Evolutionary conservation across 2,888 invertebrate genomes (phyloP), one percentile per base, ranked within the genome.

Genomic region (Abscondita cerata): DNA sequence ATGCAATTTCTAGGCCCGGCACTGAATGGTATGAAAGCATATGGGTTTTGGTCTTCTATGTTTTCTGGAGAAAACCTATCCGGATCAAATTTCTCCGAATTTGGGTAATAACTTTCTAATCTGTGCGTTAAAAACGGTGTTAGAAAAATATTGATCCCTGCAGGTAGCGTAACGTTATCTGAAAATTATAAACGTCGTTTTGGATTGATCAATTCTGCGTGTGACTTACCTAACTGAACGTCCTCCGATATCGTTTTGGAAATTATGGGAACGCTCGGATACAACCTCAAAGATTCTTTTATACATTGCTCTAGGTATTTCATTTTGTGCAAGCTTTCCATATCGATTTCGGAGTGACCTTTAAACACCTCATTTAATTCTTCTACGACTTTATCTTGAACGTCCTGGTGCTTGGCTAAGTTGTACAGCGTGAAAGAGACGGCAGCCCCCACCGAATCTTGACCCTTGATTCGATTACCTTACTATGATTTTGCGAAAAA

Each of bases 241-340:
- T 85, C 83, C 73, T 87, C 85, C 0, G 80, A 80, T 38, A 89
- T 71, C 48, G 78, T 80, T 59, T 90, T 83, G 1, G 86, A 84
- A 70, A 90, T 84, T 69, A 88, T 84, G 20, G 86, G 87, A 2
- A 90, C 88, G 67, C 88, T 88, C 1, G 90, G 90, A 67, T 85
- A 88, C 8, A 90, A 74, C 48, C 89, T 78, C 52, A 90, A 72
- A 0, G 88, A 83, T 73, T 90, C 90, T 74, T 90, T 90, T 48
- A 90, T 87, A 68, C 88, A 89, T 68, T 85, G 85, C 67, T 90
- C 90, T 64, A 90, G 80, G 70, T 89, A 90, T 58, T 84, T 83
- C 86, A 90, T 86, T 56, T 84, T 82, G 62, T 85, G 77, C n/a
- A 90, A 76, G 66, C 87, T 86, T 40, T 84, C 83, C 76, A 85